These are phyloP conservation scores for Ryuthela nishihirai DNA, from an alignment of 2,888 invertebrate species.

Conservation along the genomic window DNA sequence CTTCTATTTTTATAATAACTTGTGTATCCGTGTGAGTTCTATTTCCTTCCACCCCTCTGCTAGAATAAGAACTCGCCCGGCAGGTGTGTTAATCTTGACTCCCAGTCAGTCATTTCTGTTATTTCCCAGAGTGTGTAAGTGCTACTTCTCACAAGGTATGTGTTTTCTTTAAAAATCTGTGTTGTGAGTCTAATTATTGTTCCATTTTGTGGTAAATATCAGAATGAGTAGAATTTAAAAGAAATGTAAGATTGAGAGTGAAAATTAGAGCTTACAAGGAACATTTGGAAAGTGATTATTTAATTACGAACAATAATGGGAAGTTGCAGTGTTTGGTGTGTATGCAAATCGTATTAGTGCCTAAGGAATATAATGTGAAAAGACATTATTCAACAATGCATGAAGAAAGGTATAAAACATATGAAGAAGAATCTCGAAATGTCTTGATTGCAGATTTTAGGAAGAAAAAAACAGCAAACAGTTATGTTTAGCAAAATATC, in stretches of 20 bases:
- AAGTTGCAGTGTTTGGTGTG: slow-evolving; percentile 6
- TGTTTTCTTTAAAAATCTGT: too few relatives aligned
- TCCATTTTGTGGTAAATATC: too few relatives aligned
- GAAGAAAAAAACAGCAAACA: background rate
- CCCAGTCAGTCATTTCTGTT: too few relatives aligned
- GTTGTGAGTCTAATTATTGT: too few relatives aligned
- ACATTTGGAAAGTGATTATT: slow-evolving; percentile 3
- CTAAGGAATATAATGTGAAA: background rate
- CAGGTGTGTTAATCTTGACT: too few relatives aligned
- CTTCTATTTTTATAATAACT: too few relatives aligned
- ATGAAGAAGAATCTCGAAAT: background rate
- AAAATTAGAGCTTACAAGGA: slow-evolving; percentile 2
- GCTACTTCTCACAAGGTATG: too few relatives aligned
- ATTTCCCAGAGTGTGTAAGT: too few relatives aligned
- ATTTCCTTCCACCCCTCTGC: too few relatives aligned
- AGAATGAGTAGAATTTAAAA: background rate
- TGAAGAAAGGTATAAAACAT: background rate
- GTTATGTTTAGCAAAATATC: background rate
- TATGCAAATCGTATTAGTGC: slow-evolving; percentile 1
- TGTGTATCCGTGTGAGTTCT: too few relatives aligned
- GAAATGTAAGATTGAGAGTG: slow-evolving; percentile 2
- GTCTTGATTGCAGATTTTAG: background rate
- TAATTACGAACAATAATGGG: slow-evolving; percentile 4
- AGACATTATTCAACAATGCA: background rate
- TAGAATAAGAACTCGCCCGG: too few relatives aligned